These are phyloP conservation scores for Cryptophagus acutangulus DNA, from an alignment of 2,888 invertebrate species.

Conservation along the genomic window DNA sequence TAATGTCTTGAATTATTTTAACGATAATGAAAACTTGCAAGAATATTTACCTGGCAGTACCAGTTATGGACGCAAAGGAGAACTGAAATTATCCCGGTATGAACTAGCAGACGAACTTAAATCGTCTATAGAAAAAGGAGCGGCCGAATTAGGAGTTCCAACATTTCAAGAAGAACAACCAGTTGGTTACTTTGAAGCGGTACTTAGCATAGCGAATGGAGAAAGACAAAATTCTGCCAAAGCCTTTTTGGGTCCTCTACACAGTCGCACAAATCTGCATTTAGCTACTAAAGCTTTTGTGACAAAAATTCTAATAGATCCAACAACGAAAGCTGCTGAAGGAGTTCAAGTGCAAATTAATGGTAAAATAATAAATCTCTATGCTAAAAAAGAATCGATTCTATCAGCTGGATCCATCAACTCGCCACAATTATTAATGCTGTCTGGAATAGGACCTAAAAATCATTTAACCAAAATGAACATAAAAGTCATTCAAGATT, in stretches of 20 bases:
- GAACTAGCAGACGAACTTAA: no score
- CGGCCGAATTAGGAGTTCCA: no score
- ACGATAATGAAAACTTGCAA: conserved; percentile 22
- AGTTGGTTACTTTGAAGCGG: no score
- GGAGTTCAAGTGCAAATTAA: conserved; percentile 38
- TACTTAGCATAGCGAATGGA: no score
- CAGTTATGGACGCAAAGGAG: conserved; percentile 30
- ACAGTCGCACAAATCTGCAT: conserved; percentile 35
- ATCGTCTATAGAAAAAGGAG: no score
- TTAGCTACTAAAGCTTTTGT: conserved; percentile 34
- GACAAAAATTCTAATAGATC: conserved; percentile 33
- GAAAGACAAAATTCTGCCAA: conserved; percentile 1
- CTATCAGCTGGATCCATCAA: conserved; percentile 56
- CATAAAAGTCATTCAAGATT: conserved; percentile 41
- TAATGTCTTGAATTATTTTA: conserved; percentile 37
- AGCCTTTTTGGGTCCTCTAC: conserved; percentile 56
- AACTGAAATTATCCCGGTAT: conserved; percentile 29
- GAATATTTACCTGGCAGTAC: no score
- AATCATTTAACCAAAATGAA: conserved; percentile 33
- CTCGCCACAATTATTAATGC: conserved; percentile 55
- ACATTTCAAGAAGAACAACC: no score
- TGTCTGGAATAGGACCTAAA: conserved; percentile 52
- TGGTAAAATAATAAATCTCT: conserved; percentile 26
- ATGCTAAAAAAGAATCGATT: conserved; percentile 51
- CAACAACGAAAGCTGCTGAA: conserved; percentile 24